Percentiles rank a stretch among this genome's conserved stretches.
Evolutionary conservation across 64 coral and sea anemone genomes (phyloP).

Genomic region (Astreopora myriophthalma): DNA sequence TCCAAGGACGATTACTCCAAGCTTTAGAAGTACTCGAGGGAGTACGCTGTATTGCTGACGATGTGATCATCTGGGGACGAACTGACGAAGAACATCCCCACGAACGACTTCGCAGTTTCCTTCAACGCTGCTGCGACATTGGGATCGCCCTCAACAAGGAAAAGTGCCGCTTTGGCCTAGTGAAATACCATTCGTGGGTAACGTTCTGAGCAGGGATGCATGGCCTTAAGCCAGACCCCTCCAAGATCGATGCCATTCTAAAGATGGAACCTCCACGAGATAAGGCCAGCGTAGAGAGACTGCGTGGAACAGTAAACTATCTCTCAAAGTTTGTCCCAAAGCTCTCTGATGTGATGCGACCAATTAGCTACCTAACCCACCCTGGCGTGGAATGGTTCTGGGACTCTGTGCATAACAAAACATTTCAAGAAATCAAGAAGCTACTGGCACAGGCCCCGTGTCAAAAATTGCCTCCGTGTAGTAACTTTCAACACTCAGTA

Average conservation of each 20-base stretch:
- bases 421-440: not conserved
- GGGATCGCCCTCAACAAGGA: not conserved
- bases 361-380: not conserved
- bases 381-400: not conserved
- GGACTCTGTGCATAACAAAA: not conserved
- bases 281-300: not conserved
- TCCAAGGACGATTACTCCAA: not conserved
- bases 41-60: not conserved
- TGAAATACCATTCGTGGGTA: not conserved
- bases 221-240: not conserved
- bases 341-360: too few species aligned
- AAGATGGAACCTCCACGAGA: not conserved
- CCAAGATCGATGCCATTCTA: not conserved
- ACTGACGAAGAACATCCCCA: not conserved
- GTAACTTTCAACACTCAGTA: too few species aligned
- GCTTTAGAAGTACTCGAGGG: not conserved
- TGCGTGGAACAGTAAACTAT: not conserved
- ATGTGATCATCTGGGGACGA: constrained; percentile 4
- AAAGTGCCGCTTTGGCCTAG: not conserved
- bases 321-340: not conserved
- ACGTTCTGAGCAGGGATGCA: not conserved
- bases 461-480: too few species aligned
- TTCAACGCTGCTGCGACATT: not conserved
- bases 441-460: not conserved
- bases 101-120: not conserved